These are phyloP conservation scores for Acridotheres tristis DNA, from an alignment of 2,797 vertebrate species.

Conservation along the genomic window DNA sequence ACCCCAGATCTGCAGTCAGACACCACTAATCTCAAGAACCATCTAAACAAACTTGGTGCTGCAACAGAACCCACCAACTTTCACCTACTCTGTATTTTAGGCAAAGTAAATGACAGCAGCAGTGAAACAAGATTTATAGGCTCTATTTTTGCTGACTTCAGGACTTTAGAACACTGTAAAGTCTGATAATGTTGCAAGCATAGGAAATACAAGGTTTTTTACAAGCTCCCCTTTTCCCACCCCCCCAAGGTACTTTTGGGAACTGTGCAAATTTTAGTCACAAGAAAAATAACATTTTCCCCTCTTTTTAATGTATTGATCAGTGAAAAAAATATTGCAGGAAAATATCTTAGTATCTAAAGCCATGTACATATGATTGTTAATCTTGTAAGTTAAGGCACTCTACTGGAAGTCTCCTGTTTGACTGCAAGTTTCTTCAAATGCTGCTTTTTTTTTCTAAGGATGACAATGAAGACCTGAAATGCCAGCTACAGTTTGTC, in stretches of 20 bases:
- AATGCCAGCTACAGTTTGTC: slow-evolving; percentile 95
- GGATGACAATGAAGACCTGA: slow-evolving; percentile 97
- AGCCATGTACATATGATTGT: background rate
- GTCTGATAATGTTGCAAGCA: background rate
- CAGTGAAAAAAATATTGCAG: background rate
- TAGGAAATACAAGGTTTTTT: background rate
- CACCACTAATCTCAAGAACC: background rate
- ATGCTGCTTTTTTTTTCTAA: slow-evolving; percentile 42
- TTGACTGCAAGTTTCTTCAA: background rate
- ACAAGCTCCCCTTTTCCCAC: fast-evolving
- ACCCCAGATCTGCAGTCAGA: background rate
- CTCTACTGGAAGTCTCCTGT: background rate
- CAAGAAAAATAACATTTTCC: background rate
- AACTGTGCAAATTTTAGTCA: background rate
- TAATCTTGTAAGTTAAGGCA: background rate
- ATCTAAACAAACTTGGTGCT: background rate
- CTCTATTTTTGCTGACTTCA: background rate
- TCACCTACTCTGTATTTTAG: background rate
- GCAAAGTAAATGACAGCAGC: background rate
- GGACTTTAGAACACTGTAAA: background rate
- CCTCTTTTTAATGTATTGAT: background rate
- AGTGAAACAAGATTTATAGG: background rate
- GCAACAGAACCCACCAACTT: background rate
- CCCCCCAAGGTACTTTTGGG: background rate
- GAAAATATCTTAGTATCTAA: background rate